These are phyloP conservation scores for Cecidostiba fungosa DNA, from an alignment of 2,888 invertebrate species.

Conservation along the genomic window DNA sequence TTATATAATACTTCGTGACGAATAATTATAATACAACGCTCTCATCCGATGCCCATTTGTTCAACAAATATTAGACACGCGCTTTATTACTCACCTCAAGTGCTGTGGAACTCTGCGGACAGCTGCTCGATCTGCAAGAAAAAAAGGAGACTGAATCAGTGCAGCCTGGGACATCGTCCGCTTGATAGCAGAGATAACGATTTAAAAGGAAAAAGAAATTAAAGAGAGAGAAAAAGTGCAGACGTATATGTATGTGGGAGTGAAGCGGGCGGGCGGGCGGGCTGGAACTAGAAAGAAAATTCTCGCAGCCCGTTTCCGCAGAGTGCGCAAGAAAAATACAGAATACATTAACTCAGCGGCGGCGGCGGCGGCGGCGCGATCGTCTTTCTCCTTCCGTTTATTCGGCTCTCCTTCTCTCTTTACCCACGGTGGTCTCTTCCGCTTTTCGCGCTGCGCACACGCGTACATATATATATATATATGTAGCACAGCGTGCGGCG, in stretches of 20 bases:
- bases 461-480: too few relatives aligned
- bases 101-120: not conserved
- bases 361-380: not conserved
- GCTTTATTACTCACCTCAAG: not conserved
- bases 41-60: not conserved
- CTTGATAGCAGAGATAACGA: conserved; percentile 11
- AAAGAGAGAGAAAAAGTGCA: not conserved
- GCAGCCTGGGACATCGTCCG: not conserved
- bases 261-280: not conserved
- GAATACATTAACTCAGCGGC: conserved; percentile 49
- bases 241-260: not conserved
- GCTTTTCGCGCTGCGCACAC: conserved; percentile 16
- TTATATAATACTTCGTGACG: conserved; percentile 12
- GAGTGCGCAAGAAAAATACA: conserved; percentile 54
- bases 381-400: conserved; percentile 31
- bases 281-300: conserved; percentile 39
- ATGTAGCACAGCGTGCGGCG: too few relatives aligned
- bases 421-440: not conserved
- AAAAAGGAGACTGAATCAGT: not conserved
- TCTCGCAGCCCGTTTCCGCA: conserved; percentile 41
- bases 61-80: not conserved
- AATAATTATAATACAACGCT: not conserved
- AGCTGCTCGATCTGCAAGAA: conserved; percentile 12
- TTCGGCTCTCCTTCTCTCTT: not conserved
- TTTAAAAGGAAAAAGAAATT: conserved; percentile 3